Conservation (phyloP, 1,140 invertebrate genomes). For the Drosophila littoralis region DNA sequence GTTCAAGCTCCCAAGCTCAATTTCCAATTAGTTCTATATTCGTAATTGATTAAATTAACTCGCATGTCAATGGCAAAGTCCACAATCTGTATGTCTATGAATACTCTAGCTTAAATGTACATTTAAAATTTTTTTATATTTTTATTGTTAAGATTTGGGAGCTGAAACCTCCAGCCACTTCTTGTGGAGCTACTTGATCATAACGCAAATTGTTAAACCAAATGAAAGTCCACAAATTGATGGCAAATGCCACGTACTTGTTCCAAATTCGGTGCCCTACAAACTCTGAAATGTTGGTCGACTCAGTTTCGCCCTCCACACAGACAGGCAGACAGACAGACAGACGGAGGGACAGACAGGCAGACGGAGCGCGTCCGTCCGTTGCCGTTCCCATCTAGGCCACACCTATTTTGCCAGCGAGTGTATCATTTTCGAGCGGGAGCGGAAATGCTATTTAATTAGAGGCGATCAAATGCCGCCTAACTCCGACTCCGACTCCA, state of each 20-base stretch:
- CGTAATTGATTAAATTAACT: no score
- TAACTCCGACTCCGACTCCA: conserved; percentile 2
- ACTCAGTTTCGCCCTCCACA: conserved; percentile 3
- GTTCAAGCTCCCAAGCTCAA: no score
- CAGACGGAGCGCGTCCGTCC: background rate
- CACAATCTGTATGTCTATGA: no score
- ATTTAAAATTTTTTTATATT: no score
- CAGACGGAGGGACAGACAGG: background rate
- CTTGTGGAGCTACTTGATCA: background rate
- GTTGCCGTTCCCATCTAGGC: conserved; percentile 48
- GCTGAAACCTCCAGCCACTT: background rate
- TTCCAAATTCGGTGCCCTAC: conserved; percentile 22
- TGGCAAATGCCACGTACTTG: conserved; percentile 19
- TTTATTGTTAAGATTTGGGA: background rate
- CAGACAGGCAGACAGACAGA: background rate
- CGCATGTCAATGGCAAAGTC: no score
- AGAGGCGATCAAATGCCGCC: conserved; percentile 80
- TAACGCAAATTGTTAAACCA: conserved; percentile 8
- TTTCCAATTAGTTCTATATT: no score
- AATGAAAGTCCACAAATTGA: conserved; percentile 31
- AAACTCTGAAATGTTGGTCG: conserved; percentile 1
- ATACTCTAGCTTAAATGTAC: no score
- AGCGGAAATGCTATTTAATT: conserved; percentile 83
- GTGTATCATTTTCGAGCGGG: conserved; percentile 67
- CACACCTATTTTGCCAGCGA: conserved; percentile 46